Conservation (phyloP, 2,888 invertebrate species). For the Gnatocerus cornutus region DNA sequence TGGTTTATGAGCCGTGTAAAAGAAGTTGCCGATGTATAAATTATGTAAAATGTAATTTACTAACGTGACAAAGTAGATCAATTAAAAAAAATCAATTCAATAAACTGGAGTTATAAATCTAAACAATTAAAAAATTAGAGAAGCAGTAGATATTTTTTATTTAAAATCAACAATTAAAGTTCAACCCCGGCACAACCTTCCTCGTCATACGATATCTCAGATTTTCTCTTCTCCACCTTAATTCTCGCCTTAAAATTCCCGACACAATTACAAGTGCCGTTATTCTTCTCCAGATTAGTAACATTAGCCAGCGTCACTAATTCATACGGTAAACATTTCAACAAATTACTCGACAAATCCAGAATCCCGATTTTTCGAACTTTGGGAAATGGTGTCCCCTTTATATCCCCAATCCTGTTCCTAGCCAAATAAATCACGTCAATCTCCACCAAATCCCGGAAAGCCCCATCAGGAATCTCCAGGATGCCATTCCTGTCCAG, state of each 20-base stretch:
- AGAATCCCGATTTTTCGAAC: conserved; percentile 29
- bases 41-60: no score
- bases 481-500: conserved; percentile 37
- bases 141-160: no score
- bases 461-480: conserved; percentile 53
- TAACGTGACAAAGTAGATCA: no score
- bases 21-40: no score
- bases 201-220: conserved; percentile 14
- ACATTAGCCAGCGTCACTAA: conserved; percentile 19
- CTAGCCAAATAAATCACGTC: conserved; percentile 44
- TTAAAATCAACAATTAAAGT: no score
- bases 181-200: not conserved
- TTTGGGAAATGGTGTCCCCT: conserved; percentile 8
- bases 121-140: no score
- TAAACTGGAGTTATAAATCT: no score
- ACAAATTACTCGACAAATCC: conserved; percentile 48
- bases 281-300: conserved; percentile 42
- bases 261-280: conserved; percentile 44
- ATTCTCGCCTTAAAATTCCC: conserved; percentile 3
- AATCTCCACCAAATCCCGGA: conserved; percentile 47
- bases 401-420: conserved; percentile 42
- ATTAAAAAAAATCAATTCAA: no score
- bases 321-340: conserved; percentile 50
- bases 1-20: conserved; percentile 77
- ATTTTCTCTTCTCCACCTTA: not conserved